Conservation (phyloP, 2,888 invertebrate genomes). For the Acanthosoma haemorrhoidale region DNA sequence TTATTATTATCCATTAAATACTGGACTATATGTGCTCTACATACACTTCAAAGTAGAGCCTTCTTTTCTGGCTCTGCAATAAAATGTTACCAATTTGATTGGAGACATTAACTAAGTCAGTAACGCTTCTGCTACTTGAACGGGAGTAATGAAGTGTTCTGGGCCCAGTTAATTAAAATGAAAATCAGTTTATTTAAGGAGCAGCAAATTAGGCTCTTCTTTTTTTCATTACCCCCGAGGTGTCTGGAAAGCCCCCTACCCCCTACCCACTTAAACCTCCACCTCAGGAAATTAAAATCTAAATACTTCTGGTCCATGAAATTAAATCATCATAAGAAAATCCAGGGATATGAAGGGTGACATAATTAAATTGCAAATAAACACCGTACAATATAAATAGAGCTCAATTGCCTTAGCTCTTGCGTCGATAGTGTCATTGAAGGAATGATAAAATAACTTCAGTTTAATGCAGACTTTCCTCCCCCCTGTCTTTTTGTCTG, state of each 20-base stretch:
- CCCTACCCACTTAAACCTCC: not conserved
- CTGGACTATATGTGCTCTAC: not conserved
- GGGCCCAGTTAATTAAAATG: not conserved
- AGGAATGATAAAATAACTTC: too few species aligned
- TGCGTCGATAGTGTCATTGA: too few species aligned
- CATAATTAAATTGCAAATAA: not conserved
- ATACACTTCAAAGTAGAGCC: not conserved
- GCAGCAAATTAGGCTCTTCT: not conserved
- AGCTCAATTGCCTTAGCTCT: too few species aligned
- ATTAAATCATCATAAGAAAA: not conserved
- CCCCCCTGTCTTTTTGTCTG: too few species aligned
- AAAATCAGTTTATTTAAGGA: slow-evolving; percentile 12
- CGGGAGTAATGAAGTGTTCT: not conserved
- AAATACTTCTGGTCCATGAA: not conserved
- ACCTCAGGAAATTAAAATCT: slow-evolving; percentile 2
- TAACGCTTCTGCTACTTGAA: not conserved
- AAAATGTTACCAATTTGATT: not conserved
- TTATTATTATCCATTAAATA: too few species aligned
- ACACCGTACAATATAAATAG: too few species aligned
- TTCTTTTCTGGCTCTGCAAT: not conserved
- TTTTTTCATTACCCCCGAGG: not conserved
- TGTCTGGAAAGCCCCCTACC: not conserved
- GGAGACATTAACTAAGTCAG: not conserved
- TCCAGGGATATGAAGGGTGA: not conserved
- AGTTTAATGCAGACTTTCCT: too few species aligned